phyloP scores from a whole-genome alignment of 1,140 invertebrate species.

The Aphaenogaster floridana region DNA sequence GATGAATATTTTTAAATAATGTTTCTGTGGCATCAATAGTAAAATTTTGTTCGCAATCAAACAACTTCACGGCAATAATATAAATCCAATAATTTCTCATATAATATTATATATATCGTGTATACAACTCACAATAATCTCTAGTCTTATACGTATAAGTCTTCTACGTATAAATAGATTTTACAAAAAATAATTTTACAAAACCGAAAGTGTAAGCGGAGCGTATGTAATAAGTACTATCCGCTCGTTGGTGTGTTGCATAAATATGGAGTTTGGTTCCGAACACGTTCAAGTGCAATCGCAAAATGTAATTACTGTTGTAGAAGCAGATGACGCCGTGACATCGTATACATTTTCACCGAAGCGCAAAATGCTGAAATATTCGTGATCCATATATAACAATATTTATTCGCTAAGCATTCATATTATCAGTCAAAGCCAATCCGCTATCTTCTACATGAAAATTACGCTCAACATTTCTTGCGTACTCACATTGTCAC shows the following conservation, averaged over 20 bases:
- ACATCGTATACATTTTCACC: conserved; percentile 56
- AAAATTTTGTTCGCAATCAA: background rate
- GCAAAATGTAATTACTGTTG: conserved; percentile 63
- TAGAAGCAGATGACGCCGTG: conserved; percentile 55
- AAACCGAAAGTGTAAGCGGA: background rate
- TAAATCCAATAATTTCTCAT: conserved; percentile 15
- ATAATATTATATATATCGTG: too few species aligned
- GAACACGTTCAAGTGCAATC: conserved; percentile 57
- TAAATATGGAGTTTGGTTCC: conserved; percentile 43
- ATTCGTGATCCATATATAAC: conserved; percentile 59
- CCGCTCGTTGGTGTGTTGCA: conserved; percentile 4
- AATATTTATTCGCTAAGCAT: conserved; percentile 67
- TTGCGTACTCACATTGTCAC: conserved; percentile 51
- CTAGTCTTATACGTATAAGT: background rate
- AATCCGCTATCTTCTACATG: conserved; percentile 22
- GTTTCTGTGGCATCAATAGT: background rate
- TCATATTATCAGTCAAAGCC: conserved; percentile 43
- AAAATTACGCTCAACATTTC: conserved; percentile 65
- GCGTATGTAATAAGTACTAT: conserved; percentile 30
- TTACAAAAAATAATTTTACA: conserved; percentile 30
- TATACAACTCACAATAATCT: background rate
- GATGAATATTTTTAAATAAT: background rate
- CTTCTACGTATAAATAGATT: conserved; percentile 4
- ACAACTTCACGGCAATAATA: background rate
- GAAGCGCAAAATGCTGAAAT: conserved; percentile 59